Base-by-base conservation (phyloP, 2,888 invertebrate species). In the Agriopis marginaria region DNA sequence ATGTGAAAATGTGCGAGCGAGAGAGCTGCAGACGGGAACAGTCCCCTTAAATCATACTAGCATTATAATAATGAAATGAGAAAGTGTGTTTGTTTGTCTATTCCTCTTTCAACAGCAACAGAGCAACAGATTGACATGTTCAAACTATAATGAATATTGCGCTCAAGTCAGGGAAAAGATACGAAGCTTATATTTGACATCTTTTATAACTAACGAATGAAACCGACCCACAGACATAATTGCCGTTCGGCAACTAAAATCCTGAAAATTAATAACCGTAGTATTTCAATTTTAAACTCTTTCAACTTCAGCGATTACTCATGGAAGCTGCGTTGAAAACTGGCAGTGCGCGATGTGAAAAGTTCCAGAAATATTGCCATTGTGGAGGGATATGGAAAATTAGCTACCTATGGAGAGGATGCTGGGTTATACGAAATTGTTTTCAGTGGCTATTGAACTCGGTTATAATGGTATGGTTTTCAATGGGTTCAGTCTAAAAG, bases 291-390 rank as follows among this genome's bases (percentile, higher is more conserved):
- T 89, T 88, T 86, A 88, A 89, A 89, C 89, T 88, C 87, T 88
- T 84, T 87, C 83, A 91, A 90, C 91, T 92, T 90, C 78, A 42
- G 68, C 85, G 86, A 90, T 92, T 89, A 91, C 85, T 92, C 89
- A 89, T 79, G 76, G 79, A 78, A 77, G 82, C 78, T 82, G 79
- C 81, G 84, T 84, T 87, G 89, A 83, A 80, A 82, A 86, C 79
- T 70, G 77, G 75, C 86, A 80, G 84, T 82, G 79, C 77, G 73
- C 79, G 80, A 81, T 80, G 82, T 80, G 85, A 85, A 88, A 88
- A 84, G 84, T 89, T 86, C 65, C 51, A 61, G 58, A 71, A 70
- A 53, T 32, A 32, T 53, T 32, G 32, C 53, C 10, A 12, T 53
- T 53, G 53, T 53, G 53, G 32, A 53, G 53, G 50, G 50, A 51